Evolutionary conservation across 1,140 invertebrate species (phyloP).

Genomic region (Euglossa dilemma): DNA sequence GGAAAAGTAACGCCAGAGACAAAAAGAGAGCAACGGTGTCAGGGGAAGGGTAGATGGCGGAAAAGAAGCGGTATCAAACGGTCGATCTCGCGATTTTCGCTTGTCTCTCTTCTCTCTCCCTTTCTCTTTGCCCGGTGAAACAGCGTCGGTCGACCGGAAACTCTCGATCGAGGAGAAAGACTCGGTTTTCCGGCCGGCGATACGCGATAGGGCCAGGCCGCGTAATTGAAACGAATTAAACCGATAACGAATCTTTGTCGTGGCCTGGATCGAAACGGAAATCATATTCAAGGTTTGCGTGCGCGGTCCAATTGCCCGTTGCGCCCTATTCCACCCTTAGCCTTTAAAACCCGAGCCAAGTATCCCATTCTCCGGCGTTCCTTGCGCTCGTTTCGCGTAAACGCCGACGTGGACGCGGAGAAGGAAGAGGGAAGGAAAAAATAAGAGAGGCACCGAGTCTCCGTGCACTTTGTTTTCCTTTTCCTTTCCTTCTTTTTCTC

Average conservation of each 20-base stretch:
- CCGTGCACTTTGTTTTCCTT: neutral
- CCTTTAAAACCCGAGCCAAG: constrained; percentile 10
- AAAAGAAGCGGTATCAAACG: constrained; percentile 35
- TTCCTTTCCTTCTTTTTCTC: neutral
- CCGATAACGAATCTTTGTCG: constrained; percentile 13
- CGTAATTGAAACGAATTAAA: constrained; percentile 19
- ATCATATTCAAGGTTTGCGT: constrained; percentile 33
- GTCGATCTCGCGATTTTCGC: constrained; percentile 14
- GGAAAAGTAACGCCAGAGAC: constrained; percentile 34
- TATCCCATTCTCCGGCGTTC: neutral
- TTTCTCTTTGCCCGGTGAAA: neutral
- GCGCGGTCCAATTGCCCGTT: constrained; percentile 25
- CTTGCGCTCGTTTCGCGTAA: neutral
- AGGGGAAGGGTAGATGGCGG: neutral
- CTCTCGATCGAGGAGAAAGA: neutral
- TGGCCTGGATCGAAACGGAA: constrained; percentile 4
- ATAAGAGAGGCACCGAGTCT: neutral
- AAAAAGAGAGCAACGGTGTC: constrained; percentile 19
- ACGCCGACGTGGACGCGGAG: neutral
- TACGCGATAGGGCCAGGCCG: neutral
- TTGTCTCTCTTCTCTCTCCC: neutral
- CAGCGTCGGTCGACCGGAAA: neutral
- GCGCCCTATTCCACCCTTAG: neutral
- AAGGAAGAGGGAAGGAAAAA: neutral
- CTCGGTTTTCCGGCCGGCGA: too few species aligned